Evolutionary conservation across 2,888 invertebrate genomes (phyloP).

Genomic region (Sphaeridia pumilis): DNA sequence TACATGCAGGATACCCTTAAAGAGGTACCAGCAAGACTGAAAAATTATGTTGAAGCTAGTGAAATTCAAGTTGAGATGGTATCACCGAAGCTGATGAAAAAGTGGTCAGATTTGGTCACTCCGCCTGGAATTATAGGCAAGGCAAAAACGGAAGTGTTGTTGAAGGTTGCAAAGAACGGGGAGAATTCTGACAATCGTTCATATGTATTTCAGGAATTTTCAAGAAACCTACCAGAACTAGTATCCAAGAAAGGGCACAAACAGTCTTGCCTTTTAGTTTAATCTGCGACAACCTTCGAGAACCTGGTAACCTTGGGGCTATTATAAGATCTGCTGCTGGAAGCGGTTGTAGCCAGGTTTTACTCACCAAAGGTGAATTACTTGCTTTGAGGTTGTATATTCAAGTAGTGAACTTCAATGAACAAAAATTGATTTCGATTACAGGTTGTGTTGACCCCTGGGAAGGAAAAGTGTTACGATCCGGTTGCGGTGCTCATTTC

Average conservation of each 20-base stretch:
- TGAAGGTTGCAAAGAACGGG: too few relatives aligned
- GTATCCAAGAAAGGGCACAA: not conserved
- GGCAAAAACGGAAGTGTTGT: too few relatives aligned
- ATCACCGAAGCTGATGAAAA: constrained; percentile 59
- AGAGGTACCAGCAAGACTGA: constrained; percentile 14
- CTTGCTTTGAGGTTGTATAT: constrained; percentile 1
- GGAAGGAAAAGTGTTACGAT: constrained; percentile 76
- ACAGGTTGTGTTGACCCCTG: constrained; percentile 78
- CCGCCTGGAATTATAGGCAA: constrained; percentile 75
- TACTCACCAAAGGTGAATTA: constrained; percentile 63
- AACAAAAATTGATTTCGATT: too few relatives aligned
- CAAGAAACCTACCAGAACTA: constrained; percentile 45
- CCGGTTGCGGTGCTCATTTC: constrained; percentile 77
- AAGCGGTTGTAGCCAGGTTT: constrained; percentile 59
- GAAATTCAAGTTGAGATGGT: constrained; percentile 58
- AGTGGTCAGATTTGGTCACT: constrained; percentile 72
- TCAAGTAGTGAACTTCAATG: too few relatives aligned
- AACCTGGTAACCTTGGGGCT: constrained; percentile 81
- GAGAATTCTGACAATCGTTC: too few relatives aligned
- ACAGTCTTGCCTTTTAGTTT: constrained; percentile 55
- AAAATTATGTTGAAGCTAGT: constrained; percentile 45
- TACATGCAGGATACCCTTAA: constrained; percentile 46
- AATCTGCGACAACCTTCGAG: constrained; percentile 77
- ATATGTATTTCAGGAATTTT: constrained; percentile 50
- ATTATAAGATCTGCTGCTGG: constrained; percentile 69